A percentile compares a stretch with the other conserved stretches of the same genome.
These are phyloP conservation scores for Crocallis elinguaria DNA, from an alignment of 2,888 invertebrate genomes.

Conservation along the genomic window DNA sequence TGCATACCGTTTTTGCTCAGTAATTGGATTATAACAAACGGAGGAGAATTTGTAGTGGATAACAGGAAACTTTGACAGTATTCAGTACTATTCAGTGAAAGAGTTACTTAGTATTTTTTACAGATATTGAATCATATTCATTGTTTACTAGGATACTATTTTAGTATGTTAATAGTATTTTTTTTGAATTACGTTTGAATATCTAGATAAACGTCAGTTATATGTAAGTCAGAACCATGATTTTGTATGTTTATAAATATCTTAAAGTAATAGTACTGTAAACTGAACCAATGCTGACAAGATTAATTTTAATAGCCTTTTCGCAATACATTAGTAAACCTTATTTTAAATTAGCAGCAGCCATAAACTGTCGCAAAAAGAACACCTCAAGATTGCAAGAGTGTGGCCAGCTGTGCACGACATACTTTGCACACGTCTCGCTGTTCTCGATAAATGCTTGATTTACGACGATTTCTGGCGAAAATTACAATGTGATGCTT, in stretches of 20 bases:
- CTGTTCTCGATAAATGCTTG: conserved; percentile 48
- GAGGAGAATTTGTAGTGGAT: background rate
- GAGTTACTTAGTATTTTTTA: no score
- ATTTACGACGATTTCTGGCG: conserved; percentile 52
- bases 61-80: no score
- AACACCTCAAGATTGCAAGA: conserved; percentile 2
- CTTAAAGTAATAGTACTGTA: no score
- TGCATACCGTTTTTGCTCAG: no score
- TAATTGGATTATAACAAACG: conserved; percentile 5
- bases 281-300: background rate
- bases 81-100: no score
- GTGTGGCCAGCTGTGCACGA: conserved; percentile 14
- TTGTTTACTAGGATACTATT: no score
- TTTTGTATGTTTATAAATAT: no score
- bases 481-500: conserved; percentile 43
- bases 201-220: no score
- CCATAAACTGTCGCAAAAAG: conserved; percentile 16
- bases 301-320: background rate
- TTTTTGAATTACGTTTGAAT: no score
- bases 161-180: no score
- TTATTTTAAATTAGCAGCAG: conserved; percentile 2
- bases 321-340: background rate
- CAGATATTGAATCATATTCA: no score
- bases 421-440: conserved; percentile 29
- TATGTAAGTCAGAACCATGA: no score